Percentiles rank a stretch among this genome's conserved stretches.
These are phyloP conservation scores for Carcinoscorpius rotundicauda DNA, from an alignment of 1,140 invertebrate genomes.

Conservation along the genomic window DNA sequence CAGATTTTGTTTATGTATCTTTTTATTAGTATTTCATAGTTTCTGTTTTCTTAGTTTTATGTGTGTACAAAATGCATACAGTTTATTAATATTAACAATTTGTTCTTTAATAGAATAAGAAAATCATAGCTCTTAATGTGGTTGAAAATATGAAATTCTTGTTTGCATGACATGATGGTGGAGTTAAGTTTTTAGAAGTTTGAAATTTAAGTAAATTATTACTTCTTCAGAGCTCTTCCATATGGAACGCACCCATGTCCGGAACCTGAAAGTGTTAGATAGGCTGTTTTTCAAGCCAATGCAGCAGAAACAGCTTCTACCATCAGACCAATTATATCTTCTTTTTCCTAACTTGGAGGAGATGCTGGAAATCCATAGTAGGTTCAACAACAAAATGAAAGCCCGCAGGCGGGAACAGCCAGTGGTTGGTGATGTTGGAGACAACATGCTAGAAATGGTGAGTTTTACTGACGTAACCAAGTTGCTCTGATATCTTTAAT, in stretches of 20 bases:
- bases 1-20: no score
- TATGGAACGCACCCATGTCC: constrained; percentile 88
- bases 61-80: no score
- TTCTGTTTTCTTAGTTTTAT: no score
- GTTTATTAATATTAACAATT: no score
- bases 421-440: constrained; percentile 61
- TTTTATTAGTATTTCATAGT: no score
- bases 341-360: constrained; percentile 86
- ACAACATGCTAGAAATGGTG: constrained; percentile 64
- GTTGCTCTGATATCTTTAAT: no score
- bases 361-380: constrained; percentile 58
- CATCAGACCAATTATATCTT: constrained; percentile 62
- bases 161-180: no score
- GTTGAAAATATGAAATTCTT: no score
- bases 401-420: constrained; percentile 49
- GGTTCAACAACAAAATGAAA: constrained; percentile 63
- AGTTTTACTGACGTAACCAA: constrained; percentile 11
- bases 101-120: no score
- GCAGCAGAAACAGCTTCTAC: constrained; percentile 45
- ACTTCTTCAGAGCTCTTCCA: constrained; percentile 67
- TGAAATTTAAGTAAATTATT: no score
- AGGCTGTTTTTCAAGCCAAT: constrained; percentile 78
- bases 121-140: no score
- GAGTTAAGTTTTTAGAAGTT: no score
- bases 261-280: constrained; percentile 84